Evolutionary conservation across 1,140 invertebrate species (phyloP).

Genomic region (Hermetia illucens): DNA sequence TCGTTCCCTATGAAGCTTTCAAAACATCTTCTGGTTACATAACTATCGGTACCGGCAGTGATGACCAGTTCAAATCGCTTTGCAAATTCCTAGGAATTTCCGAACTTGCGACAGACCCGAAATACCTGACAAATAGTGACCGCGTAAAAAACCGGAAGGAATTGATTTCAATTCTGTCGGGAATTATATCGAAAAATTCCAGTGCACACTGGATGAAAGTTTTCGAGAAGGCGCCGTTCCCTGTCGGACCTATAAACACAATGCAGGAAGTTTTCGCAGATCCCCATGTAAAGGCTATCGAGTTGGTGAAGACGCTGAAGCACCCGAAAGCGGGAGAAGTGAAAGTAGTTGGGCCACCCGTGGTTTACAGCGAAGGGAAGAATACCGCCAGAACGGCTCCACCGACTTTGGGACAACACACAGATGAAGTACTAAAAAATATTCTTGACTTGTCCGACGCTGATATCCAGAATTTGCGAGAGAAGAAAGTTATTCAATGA

Average conservation of each 20-base stretch:
- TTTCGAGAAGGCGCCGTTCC: constrained; percentile 63
- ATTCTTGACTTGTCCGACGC: constrained; percentile 51
- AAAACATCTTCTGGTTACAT: constrained; percentile 67
- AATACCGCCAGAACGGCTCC: constrained; percentile 61
- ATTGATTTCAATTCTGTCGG: constrained; percentile 46
- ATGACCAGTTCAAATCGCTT: constrained; percentile 59
- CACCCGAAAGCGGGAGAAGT: constrained; percentile 57
- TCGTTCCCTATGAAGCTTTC: constrained; percentile 90
- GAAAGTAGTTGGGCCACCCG: constrained; percentile 74
- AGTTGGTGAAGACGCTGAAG: constrained; percentile 59
- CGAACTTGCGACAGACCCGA: constrained; percentile 43
- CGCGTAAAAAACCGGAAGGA: constrained; percentile 64
- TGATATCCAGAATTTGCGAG: constrained; percentile 41
- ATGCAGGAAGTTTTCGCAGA: constrained; percentile 77
- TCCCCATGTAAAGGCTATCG: constrained; percentile 63
- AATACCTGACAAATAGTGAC: constrained; percentile 55
- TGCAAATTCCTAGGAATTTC: constrained; percentile 46
- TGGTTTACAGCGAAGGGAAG: constrained; percentile 56
- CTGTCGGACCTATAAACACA: constrained; percentile 80
- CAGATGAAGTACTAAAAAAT: constrained; percentile 53
- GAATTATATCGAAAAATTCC: constrained; percentile 48
- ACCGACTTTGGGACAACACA: constrained; percentile 78
- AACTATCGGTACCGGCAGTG: constrained; percentile 70
- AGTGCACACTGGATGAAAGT: constrained; percentile 61
- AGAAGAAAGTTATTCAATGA: constrained; percentile 36